Evolutionary conservation across 2,888 invertebrate genomes (phyloP).

Genomic region (Penaeus monodon): DNA sequence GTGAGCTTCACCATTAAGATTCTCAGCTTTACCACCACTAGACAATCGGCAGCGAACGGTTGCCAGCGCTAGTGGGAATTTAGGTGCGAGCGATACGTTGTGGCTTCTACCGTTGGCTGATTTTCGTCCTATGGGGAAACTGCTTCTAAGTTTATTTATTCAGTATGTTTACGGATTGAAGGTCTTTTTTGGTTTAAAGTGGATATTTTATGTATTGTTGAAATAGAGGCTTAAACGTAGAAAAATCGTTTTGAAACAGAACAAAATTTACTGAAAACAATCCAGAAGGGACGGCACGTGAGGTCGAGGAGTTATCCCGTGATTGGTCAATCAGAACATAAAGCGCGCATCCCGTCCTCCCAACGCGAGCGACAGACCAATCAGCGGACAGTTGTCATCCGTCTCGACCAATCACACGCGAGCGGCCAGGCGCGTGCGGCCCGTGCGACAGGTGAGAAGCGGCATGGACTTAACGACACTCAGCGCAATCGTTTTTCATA

Average conservation of each 20-base stretch:
- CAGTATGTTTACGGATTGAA: too few relatives aligned
- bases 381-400: background rate
- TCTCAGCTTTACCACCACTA: conserved; percentile 18
- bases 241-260: too few relatives aligned
- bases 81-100: too few relatives aligned
- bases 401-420: conserved; percentile 35
- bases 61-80: background rate
- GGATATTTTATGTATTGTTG: too few relatives aligned
- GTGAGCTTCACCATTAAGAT: conserved; percentile 41
- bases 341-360: conserved; percentile 53
- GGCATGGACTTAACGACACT: conserved; percentile 30
- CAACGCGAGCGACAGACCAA: conserved; percentile 46
- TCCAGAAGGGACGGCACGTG: conserved; percentile 34
- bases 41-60: background rate
- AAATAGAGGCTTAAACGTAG: too few relatives aligned
- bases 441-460: conserved; percentile 55
- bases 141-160: too few relatives aligned
- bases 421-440: conserved; percentile 43
- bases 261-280: too few relatives aligned
- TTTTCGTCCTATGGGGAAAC: too few relatives aligned
- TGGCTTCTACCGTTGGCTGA: too few relatives aligned
- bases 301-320: conserved; percentile 47
- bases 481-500: conserved; percentile 26
- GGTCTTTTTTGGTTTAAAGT: too few relatives aligned
- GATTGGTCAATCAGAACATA: conserved; percentile 59